Evolutionary conservation across 2,888 invertebrate species (phyloP).

Genomic region (Cerastis rubricosa): DNA sequence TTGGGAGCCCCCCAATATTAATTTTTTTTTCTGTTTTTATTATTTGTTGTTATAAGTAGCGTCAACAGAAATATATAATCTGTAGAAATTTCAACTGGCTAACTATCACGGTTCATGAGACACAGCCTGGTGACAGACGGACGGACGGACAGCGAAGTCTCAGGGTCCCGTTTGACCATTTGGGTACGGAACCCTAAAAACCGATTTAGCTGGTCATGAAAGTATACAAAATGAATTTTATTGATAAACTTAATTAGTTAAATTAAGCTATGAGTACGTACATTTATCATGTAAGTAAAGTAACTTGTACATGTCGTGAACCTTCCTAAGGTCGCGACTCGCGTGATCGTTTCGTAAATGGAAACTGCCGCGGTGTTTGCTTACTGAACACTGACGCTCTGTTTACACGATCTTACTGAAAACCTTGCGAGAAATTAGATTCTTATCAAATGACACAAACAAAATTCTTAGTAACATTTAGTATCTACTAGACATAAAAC

Average conservation of each 20-base stretch:
- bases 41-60: too few species aligned
- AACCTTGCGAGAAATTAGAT: conserved; percentile 48
- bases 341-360: conserved; percentile 68
- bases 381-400: conserved; percentile 55
- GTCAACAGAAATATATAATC: too few species aligned
- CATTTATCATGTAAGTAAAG: conserved; percentile 5
- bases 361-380: conserved; percentile 69
- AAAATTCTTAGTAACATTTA: conserved; percentile 16
- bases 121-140: too few species aligned
- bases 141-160: too few species aligned
- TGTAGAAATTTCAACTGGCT: too few species aligned
- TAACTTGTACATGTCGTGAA: conserved; percentile 24
- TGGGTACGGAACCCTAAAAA: too few species aligned
- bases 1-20: too few species aligned
- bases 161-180: too few species aligned
- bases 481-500: conserved; percentile 21
- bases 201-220: not conserved
- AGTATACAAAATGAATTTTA: not conserved
- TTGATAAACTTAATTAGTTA: not conserved
- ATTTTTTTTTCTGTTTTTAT: too few species aligned
- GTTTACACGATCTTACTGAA: conserved; percentile 59
- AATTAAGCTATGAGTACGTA: conserved; percentile 5
- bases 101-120: too few species aligned
- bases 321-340: conserved; percentile 46
- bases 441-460: conserved; percentile 43